Evolutionary conservation across 2,113 vertebrate genomes (phyloP).

Genomic region (Tichodroma muraria): DNA sequence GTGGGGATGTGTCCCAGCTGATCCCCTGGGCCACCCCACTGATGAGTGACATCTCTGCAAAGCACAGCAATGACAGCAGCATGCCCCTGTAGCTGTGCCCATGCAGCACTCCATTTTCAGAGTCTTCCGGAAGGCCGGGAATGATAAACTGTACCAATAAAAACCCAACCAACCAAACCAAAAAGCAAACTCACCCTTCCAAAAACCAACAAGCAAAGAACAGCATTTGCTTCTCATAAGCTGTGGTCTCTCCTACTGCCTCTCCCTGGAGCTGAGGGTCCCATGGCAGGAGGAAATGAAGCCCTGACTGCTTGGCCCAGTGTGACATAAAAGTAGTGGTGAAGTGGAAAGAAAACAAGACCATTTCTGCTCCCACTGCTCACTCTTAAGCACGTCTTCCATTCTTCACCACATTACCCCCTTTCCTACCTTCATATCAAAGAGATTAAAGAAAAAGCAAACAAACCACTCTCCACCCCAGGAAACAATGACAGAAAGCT

Average conservation of each 20-base stretch:
- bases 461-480: not conserved
- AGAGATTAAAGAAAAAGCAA: not conserved
- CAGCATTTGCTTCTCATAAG: not conserved
- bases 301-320: not conserved
- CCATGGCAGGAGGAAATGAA: rapidly evolving
- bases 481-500: not conserved
- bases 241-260: not conserved
- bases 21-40: not conserved
- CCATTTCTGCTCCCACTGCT: not conserved
- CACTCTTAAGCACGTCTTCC: not conserved
- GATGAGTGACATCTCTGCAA: not conserved
- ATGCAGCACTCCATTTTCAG: not conserved
- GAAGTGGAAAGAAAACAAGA: not conserved
- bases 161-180: not conserved
- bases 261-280: not conserved
- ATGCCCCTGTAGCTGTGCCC: rapidly evolving
- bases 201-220: not conserved
- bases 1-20: not conserved
- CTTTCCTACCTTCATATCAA: not conserved
- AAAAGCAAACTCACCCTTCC: not conserved
- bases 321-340: rapidly evolving
- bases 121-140: not conserved
- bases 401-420: not conserved
- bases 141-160: not conserved
- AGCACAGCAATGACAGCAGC: rapidly evolving